Evolutionary conservation across 2,888 invertebrate genomes (phyloP).

Genomic region (Liposcelis brunnea): DNA sequence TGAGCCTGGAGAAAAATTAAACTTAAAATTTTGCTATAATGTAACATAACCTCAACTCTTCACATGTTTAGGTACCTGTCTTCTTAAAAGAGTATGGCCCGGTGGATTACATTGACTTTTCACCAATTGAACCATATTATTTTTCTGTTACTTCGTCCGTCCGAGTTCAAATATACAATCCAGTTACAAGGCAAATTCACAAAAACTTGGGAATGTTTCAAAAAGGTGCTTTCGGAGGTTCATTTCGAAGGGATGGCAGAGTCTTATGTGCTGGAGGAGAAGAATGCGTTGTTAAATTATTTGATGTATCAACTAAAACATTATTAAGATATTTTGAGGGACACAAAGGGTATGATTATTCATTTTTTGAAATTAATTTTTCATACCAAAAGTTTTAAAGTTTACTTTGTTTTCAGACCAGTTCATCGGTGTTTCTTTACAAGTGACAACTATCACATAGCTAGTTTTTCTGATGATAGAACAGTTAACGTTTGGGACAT

Average conservation of each 20-base stretch:
- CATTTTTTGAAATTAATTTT: too few species aligned
- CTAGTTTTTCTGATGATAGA: constrained; percentile 86
- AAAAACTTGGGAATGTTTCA: constrained; percentile 70
- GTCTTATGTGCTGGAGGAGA: constrained; percentile 81
- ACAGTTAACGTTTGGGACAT: constrained; percentile 81
- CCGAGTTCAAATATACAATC: constrained; percentile 62
- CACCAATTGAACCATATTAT: constrained; percentile 72
- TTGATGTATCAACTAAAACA: constrained; percentile 70
- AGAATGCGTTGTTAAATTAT: constrained; percentile 70
- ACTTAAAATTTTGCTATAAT: too few species aligned
- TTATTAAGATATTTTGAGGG: constrained; percentile 72
- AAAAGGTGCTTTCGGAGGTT: constrained; percentile 70
- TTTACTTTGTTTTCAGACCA: constrained; percentile 24
- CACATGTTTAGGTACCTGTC: constrained; percentile 49
- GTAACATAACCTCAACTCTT: too few species aligned
- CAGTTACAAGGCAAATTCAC: constrained; percentile 62
- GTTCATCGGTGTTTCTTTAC: constrained; percentile 72
- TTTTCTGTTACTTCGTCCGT: constrained; percentile 89
- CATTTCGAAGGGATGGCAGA: constrained; percentile 63
- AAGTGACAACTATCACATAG: constrained; percentile 55
- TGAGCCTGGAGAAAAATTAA: too few species aligned
- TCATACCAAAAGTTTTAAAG: too few species aligned
- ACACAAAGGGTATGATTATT: constrained; percentile 43
- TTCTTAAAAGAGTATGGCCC: constrained; percentile 83
- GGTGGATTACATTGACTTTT: constrained; percentile 81